Conservation (phyloP, 2,113 vertebrate genomes). For the Vireo altiloquus region DNA sequence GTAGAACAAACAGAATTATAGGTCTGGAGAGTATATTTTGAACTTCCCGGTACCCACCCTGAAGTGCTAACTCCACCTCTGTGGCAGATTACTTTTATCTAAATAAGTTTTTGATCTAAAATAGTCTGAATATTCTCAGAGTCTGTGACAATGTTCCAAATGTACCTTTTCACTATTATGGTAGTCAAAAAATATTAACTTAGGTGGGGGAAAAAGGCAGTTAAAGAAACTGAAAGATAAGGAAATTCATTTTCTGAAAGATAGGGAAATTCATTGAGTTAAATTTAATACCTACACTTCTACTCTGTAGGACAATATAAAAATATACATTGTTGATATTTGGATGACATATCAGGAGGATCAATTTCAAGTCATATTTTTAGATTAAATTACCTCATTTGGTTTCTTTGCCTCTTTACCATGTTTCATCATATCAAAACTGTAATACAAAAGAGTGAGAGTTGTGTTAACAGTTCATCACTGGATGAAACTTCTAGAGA, state of each 20-base stretch:
- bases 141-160: background rate
- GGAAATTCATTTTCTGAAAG: background rate
- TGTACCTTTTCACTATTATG: background rate
- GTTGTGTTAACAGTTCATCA: background rate
- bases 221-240: background rate
- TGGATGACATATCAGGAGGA: background rate
- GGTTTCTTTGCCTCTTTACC: background rate
- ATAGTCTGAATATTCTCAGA: background rate
- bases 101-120: background rate
- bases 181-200: background rate
- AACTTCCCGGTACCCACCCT: background rate
- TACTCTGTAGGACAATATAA: background rate
- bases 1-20: background rate
- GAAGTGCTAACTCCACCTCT: background rate
- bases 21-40: background rate
- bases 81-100: background rate
- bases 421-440: background rate
- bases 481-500: background rate
- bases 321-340: background rate
- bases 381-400: background rate
- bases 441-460: background rate
- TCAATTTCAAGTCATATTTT: background rate
- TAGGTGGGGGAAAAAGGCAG: background rate
- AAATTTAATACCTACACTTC: background rate
- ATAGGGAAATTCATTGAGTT: background rate